Base-by-base conservation (phyloP, 2,113 vertebrate genomes). In the Fukomys damarensis region DNA sequence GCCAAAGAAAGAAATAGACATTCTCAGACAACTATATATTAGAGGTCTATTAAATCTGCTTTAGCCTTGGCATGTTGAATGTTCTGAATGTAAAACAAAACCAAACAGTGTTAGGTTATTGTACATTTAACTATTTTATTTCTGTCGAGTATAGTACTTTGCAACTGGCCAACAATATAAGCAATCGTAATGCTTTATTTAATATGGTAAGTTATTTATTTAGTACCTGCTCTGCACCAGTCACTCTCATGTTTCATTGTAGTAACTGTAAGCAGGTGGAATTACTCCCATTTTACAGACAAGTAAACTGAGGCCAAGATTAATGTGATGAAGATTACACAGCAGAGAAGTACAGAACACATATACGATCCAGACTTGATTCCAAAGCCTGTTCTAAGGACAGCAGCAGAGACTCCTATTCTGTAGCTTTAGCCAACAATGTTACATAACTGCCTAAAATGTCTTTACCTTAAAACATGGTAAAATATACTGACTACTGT, bases 131-230 rank as follows among this genome's bases (percentile, higher is more conserved):
- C 96, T 95, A 88, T 91, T 54, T 82, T 83, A 86, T 30, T 88
- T 96, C 87, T 90, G 88, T 10, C 87, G 49, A 98, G 92, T 96
- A 96, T 5, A 35, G 46, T 95, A 97, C 97, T 96, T 13, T 43
- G 28, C 80, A 98, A 96, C 86, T 80, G 86, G 95, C 56, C 96
- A 96, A 97, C 86, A 86, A 86, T 52, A 82, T 63, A 98, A 98
- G 95, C 41, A 97, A 93, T 96, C 90, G 89, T 95, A 97, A 56
- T 54, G 3, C 77, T 85, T 87, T 93, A 20, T 91, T 93, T 90
- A 94, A 74, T 43, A 79, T 2, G 19, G 52, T 80, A 68, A 76
- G 59, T n/a, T 74, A 87, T 22, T 68, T 68, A 86, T 63, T 91
- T 88, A 86, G 76, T 65, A 86, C 16, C 66, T 80, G 41, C 30